Evolutionary conservation across 2,797 vertebrate genomes (phyloP).

Genomic region (Lateolabrax maculatus): DNA sequence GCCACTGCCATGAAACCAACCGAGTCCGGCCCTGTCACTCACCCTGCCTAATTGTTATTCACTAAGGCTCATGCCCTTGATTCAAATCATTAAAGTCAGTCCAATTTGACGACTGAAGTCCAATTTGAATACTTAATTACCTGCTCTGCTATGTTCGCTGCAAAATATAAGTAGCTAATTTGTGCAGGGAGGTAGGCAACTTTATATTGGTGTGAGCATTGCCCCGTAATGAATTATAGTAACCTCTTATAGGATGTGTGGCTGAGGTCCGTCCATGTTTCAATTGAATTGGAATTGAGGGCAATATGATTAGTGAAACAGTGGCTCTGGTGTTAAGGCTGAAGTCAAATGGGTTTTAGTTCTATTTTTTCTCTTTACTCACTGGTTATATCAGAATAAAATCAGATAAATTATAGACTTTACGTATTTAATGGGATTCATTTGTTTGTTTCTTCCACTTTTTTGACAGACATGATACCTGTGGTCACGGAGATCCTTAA

Average conservation of each 20-base stretch:
- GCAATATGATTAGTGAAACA: slow-evolving; percentile 48
- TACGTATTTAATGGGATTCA: neutral
- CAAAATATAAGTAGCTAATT: slow-evolving; percentile 55
- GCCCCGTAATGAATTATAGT: slow-evolving; percentile 57
- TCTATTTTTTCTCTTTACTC: neutral
- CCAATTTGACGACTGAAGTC: slow-evolving; percentile 56
- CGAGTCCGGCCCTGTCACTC: slow-evolving; percentile 41
- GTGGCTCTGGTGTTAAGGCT: slow-evolving; percentile 16
- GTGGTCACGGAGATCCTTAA: slow-evolving; percentile 85
- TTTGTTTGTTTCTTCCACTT: slow-evolving; percentile 10
- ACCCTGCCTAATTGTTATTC: slow-evolving; percentile 58
- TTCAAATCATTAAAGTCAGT: slow-evolving; percentile 69
- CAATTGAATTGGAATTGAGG: slow-evolving; percentile 51
- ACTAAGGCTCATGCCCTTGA: slow-evolving; percentile 54
- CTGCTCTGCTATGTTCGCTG: slow-evolving; percentile 11
- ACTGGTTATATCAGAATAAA: neutral
- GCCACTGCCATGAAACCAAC: slow-evolving; percentile 38
- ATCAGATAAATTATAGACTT: neutral
- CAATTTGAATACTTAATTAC: slow-evolving; percentile 73
- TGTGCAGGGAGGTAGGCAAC: slow-evolving; percentile 24
- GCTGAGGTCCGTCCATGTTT: slow-evolving; percentile 41
- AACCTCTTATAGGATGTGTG: slow-evolving; percentile 54
- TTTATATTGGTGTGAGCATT: slow-evolving; percentile 29
- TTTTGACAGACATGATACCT: slow-evolving; percentile 74
- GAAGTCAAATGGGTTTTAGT: neutral